phyloP scores from a whole-genome alignment of 2,797 vertebrate genomes.

The Toxotes lorentzi region DNA sequence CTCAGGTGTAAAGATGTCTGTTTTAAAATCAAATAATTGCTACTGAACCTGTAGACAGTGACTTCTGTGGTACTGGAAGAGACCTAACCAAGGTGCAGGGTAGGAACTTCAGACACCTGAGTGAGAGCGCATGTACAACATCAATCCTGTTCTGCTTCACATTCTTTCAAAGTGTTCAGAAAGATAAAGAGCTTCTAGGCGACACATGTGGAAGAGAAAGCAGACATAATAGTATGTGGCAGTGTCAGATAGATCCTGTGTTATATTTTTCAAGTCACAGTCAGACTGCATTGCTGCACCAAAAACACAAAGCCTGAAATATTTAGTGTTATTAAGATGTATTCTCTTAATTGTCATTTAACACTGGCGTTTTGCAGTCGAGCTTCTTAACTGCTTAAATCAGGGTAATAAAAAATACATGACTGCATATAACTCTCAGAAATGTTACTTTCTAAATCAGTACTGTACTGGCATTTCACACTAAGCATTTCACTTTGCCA shows the following conservation, averaged over 20 bases:
- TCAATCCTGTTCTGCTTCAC: neutral
- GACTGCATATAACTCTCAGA: slow-evolving; percentile 21
- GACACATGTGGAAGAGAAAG: neutral
- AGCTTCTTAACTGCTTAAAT: slow-evolving; percentile 9
- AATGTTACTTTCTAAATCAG: slow-evolving; percentile 33
- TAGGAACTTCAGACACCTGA: neutral
- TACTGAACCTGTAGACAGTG: neutral
- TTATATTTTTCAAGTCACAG: neutral
- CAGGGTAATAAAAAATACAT: slow-evolving; percentile 29
- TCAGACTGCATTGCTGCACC: neutral
- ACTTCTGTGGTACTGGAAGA: neutral
- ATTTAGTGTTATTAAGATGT: neutral
- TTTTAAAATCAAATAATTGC: neutral
- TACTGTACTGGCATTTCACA: slow-evolving; percentile 22
- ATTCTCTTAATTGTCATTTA: slow-evolving; percentile 9
- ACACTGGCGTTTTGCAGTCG: slow-evolving; percentile 8
- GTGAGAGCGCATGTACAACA: neutral
- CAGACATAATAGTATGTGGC: slow-evolving; percentile 5
- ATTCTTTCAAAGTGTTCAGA: neutral
- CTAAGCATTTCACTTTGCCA: slow-evolving; percentile 36
- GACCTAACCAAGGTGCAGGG: neutral
- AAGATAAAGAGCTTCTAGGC: slow-evolving; percentile 4
- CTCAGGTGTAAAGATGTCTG: neutral
- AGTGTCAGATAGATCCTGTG: neutral
- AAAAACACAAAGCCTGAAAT: neutral